Conservation (phyloP, 2,113 vertebrate genomes). For the Spea multiplicata region DNA sequence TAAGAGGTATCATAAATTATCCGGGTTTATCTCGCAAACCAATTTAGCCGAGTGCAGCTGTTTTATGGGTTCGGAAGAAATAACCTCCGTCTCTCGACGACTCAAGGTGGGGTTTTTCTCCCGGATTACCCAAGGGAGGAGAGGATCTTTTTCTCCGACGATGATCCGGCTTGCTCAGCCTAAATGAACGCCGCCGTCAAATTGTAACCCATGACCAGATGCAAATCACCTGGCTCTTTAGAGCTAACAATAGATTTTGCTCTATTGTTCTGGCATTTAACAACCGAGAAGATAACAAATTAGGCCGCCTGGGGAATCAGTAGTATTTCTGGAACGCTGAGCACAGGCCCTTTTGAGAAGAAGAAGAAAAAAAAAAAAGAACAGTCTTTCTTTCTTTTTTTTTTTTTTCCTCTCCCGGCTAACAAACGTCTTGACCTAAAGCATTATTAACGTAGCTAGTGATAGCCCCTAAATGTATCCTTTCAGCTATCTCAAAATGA, state of each 20-base stretch:
- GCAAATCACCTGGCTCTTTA: conserved; percentile 55
- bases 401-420: conserved; percentile 44
- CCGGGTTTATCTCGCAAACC: conserved; percentile 65
- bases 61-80: conserved; percentile 71
- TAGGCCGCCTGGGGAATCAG: conserved; percentile 55
- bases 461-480: conserved; percentile 18
- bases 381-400: conserved; percentile 2
- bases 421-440: conserved; percentile 51
- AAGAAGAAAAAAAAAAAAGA: conserved; percentile 26
- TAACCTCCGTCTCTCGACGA: conserved; percentile 67
- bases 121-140: conserved; percentile 58
- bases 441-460: conserved; percentile 48
- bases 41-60: conserved; percentile 70
- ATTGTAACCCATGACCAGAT: conserved; percentile 50
- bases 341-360: conserved; percentile 45
- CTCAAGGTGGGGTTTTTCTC: conserved; percentile 59
- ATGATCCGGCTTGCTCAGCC: conserved; percentile 50
- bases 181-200: conserved; percentile 57
- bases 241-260: conserved; percentile 57
- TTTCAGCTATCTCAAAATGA: conserved; percentile 8
- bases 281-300: conserved; percentile 60
- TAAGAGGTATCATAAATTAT: conserved; percentile 75
- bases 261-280: conserved; percentile 64
- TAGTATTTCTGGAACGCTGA: conserved; percentile 52
- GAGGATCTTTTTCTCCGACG: conserved; percentile 50